Conservation (phyloP, 2,797 vertebrate genomes). For the Danio choprae region DNA sequence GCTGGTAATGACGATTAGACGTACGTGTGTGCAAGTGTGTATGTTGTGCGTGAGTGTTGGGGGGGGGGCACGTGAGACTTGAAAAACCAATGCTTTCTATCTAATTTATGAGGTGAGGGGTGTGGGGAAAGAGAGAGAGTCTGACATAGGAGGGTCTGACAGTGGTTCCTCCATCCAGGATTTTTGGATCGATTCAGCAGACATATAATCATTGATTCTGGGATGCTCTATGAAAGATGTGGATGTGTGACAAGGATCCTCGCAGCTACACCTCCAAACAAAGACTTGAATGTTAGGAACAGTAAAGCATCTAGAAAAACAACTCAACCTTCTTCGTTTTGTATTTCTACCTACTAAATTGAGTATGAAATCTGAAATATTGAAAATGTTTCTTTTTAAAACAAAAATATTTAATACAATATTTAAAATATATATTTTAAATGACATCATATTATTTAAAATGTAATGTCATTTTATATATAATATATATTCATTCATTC, state of each 20-base stretch:
- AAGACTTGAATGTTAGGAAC: constrained; percentile 32
- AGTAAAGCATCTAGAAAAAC: not conserved
- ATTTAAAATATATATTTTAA: no score
- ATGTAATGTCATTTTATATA: no score
- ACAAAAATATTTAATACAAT: no score
- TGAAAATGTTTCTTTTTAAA: not conserved
- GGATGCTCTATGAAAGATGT: constrained; percentile 47
- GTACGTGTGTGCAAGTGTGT: constrained; percentile 25
- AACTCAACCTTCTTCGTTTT: not conserved
- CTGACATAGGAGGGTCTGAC: constrained; percentile 41
- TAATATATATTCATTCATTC: no score
- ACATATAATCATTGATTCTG: constrained; percentile 59
- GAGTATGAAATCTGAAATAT: not conserved
- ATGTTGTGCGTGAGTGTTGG: constrained; percentile 13
- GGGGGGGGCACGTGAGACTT: constrained; percentile 28
- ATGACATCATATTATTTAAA: no score
- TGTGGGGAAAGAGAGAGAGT: constrained; percentile 13
- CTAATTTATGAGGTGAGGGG: constrained; percentile 54
- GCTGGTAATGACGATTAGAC: constrained; percentile 39
- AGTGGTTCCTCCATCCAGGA: constrained; percentile 46
- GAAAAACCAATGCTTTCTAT: constrained; percentile 52
- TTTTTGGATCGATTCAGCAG: constrained; percentile 59
- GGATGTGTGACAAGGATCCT: constrained; percentile 30
- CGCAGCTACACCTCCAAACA: constrained; percentile 41
- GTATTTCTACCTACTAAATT: not conserved